Evolutionary conservation across 1,140 invertebrate species (phyloP).

Genomic region (Episyrphus balteatus): DNA sequence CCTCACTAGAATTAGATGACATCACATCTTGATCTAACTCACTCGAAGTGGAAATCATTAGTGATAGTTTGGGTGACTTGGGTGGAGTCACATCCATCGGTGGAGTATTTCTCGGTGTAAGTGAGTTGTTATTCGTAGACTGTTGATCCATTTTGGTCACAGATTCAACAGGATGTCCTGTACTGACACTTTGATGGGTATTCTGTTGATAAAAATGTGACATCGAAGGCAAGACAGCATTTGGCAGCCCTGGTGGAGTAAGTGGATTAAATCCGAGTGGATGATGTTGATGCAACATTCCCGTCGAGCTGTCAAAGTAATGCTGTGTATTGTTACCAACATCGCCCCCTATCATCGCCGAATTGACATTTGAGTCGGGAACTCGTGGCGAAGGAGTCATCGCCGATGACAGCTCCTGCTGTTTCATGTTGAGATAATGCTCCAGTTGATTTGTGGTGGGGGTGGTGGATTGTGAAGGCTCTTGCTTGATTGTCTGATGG

Average conservation of each 20-base stretch:
- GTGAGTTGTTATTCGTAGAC: constrained; percentile 5
- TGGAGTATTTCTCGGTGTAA: constrained; percentile 28
- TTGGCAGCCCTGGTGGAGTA: constrained; percentile 39
- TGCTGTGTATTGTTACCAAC: constrained; percentile 25
- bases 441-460: constrained; percentile 17
- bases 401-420: constrained; percentile 21
- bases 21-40: constrained; percentile 37
- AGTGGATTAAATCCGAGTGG: constrained; percentile 35
- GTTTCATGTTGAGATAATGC: constrained; percentile 27
- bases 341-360: too few species aligned
- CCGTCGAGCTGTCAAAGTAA: constrained; percentile 12
- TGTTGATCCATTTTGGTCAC: neutral
- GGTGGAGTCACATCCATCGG: constrained; percentile 40
- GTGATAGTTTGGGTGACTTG: constrained; percentile 39
- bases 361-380: constrained; percentile 25
- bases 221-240: constrained; percentile 34
- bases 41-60: constrained; percentile 2
- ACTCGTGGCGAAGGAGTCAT: constrained; percentile 39
- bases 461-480: constrained; percentile 16
- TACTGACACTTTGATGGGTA: constrained; percentile 25
- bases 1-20: constrained; percentile 38
- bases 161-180: neutral
- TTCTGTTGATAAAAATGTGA: constrained; percentile 29
- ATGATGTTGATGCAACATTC: constrained; percentile 23
- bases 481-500: constrained; percentile 26